Percentiles rank a stretch among this genome's conserved stretches.
Conservation (phyloP, 2,888 invertebrate genomes). For the Notodonta dromedarius region DNA sequence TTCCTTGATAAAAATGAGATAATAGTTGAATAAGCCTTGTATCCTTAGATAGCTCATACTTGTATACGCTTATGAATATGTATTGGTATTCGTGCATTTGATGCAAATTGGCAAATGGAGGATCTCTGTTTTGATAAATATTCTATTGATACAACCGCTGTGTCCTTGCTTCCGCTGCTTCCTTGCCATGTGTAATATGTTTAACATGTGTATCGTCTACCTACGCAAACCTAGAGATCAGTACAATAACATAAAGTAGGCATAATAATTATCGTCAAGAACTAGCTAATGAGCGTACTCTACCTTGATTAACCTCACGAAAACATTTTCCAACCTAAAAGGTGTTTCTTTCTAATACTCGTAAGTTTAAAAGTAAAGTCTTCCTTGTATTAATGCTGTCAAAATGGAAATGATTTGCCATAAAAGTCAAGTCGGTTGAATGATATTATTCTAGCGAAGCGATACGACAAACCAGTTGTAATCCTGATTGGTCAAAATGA, state of each 20-base stretch:
- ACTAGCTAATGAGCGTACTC: background rate
- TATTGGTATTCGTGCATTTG: conserved; percentile 13
- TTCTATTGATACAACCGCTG: conserved; percentile 27
- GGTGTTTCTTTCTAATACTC: no score
- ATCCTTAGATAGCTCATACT: background rate
- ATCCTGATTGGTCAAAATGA: background rate
- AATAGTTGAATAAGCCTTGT: no score
- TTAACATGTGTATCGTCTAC: background rate
- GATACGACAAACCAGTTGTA: background rate
- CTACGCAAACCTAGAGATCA: background rate
- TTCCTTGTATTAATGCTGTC: no score
- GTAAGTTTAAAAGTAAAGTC: no score
- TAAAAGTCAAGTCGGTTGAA: no score
- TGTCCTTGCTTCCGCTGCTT: no score
- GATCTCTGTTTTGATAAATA: conserved; percentile 22
- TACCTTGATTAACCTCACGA: background rate
- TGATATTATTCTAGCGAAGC: no score
- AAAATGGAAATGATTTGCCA: no score
- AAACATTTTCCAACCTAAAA: no score
- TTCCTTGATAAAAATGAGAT: background rate
- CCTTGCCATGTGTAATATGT: conserved; percentile 27
- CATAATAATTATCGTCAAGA: no score
- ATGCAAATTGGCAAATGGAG: conserved; percentile 13
- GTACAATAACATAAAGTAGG: background rate
- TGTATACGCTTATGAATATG: background rate